Evolutionary conservation across 2,113 vertebrate genomes (phyloP), one percentile per base, ranked within the genome.

Genomic region (Athene noctua): DNA sequence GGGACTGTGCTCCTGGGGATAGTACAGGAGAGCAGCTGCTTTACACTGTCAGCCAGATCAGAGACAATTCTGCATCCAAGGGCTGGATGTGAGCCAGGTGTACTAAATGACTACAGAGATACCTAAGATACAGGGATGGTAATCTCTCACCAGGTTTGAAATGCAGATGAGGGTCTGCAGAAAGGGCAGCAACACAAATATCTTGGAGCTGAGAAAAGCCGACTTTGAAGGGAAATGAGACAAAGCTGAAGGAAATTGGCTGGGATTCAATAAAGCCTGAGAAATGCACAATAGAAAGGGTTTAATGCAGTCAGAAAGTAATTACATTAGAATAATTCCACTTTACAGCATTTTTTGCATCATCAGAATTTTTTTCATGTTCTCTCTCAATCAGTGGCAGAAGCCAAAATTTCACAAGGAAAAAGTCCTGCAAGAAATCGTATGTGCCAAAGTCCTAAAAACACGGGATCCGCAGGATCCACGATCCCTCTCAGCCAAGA

Each of bases 21-120:
- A 74, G 92, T 52, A 90, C 94, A 97, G 94, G 94, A 88, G 91
- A 94, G 94, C 95, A 94, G 95, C 96, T 92, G 95, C 97, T 95
- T 95, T 88, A 71, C 86, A 36, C 96, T 85, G 94, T 81, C 96
- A 97, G 92, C 68, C 88, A 79, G 91, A 95, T 91, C 95, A 94
- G 40, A 94, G 96, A 13, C 68, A 42, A 78, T 58, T 8, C 94
- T 57, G 86, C 94, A 87, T 68, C 83, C 90, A 57, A 88, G 94
- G 86, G 88, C 94, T 94, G 95, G 96, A 94, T 55, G 71, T 5
- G 66, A 96, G 95, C 92, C 95, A 94, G 94, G 92, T 92, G 94
- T 79, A 17, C 91, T 58, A 44, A 72, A 68, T 23, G 67, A 93
- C 94, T 91, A 77, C 82, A 81, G 94, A 95, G 78, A 93, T 83